Percentiles rank a stretch among this genome's conserved stretches.
phyloP scores from a whole-genome alignment of 2,113 vertebrate genomes.

The Pseudopipra pipra region DNA sequence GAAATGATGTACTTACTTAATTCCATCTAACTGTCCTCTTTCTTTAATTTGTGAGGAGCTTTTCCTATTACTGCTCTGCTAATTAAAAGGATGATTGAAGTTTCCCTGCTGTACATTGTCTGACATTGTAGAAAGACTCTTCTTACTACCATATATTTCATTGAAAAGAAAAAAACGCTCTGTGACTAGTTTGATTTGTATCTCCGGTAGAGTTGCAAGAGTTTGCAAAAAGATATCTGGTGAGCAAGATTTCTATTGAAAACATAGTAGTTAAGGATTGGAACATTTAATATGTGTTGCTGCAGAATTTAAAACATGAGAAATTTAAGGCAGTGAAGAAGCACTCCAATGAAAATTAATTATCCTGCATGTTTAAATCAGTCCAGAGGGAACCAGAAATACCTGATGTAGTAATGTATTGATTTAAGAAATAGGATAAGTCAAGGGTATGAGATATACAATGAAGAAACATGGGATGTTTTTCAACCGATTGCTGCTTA shows the following conservation, averaged over 20 bases:
- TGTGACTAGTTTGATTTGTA: conserved; percentile 52
- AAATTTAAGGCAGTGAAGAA: conserved; percentile 58
- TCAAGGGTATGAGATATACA: conserved; percentile 70
- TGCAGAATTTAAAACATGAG: conserved; percentile 63
- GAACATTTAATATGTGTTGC: conserved; percentile 63
- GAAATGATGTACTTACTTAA: conserved; percentile 10
- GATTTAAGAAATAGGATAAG: conserved; percentile 69
- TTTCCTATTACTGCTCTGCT: conserved; percentile 23
- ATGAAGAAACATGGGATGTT: conserved; percentile 42
- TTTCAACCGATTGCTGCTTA: conserved; percentile 65
- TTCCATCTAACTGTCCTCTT: conserved; percentile 29
- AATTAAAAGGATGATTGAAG: conserved; percentile 58
- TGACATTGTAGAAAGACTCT: conserved; percentile 16
- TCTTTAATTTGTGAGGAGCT: conserved; percentile 36
- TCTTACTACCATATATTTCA: conserved; percentile 7
- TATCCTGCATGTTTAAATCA: conserved; percentile 63
- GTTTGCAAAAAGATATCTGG: conserved; percentile 27
- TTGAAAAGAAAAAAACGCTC: neutral
- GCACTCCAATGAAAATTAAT: conserved; percentile 60
- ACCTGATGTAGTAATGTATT: conserved; percentile 71
- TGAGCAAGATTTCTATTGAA: conserved; percentile 65
- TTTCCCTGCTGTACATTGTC: neutral
- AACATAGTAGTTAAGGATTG: conserved; percentile 58
- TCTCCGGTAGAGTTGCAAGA: conserved; percentile 53
- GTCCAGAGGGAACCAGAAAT: conserved; percentile 65